Evolutionary conservation across 2,888 invertebrate species (phyloP).

Genomic region (Drosophila atripex): DNA sequence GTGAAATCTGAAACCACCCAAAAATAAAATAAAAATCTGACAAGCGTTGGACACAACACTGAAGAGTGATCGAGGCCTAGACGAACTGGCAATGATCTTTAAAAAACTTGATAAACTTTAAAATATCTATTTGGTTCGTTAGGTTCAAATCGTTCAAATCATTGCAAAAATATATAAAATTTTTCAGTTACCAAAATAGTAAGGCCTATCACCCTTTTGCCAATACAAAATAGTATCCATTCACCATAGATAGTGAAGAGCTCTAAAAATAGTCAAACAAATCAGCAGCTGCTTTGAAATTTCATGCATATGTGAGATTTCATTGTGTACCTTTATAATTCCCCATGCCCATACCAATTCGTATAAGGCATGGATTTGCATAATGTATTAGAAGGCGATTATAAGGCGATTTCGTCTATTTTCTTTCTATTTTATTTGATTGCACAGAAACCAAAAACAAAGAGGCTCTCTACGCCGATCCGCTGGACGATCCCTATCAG

Average conservation of each 20-base stretch:
- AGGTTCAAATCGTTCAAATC: not conserved
- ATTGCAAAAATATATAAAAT: not conserved
- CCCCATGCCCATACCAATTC: conserved; percentile 27
- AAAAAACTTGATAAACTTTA: not conserved
- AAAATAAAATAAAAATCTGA: conserved; percentile 22
- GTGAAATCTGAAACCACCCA: conserved; percentile 74
- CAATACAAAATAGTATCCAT: conserved; percentile 3
- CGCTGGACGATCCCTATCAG: conserved; percentile 91
- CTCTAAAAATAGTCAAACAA: conserved; percentile 67
- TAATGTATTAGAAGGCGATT: conserved; percentile 67
- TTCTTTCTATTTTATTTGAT: conserved; percentile 5
- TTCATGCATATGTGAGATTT: conserved; percentile 81
- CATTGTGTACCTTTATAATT: conserved; percentile 69
- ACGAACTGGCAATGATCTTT: conserved; percentile 25
- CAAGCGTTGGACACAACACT: conserved; percentile 21
- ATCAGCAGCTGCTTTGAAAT: conserved; percentile 65
- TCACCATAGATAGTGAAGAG: conserved; percentile 10
- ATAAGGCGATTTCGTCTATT: conserved; percentile 53
- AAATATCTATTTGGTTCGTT: not conserved
- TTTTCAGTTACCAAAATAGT: not conserved
- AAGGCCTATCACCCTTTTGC: not conserved
- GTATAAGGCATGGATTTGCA: conserved; percentile 56
- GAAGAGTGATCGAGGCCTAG: conserved; percentile 9
- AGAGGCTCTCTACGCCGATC: conserved; percentile 82
- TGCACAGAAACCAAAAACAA: conserved; percentile 83